Conservation (phyloP, 2,888 invertebrate genomes). For the Aricia artaxerxes region DNA sequence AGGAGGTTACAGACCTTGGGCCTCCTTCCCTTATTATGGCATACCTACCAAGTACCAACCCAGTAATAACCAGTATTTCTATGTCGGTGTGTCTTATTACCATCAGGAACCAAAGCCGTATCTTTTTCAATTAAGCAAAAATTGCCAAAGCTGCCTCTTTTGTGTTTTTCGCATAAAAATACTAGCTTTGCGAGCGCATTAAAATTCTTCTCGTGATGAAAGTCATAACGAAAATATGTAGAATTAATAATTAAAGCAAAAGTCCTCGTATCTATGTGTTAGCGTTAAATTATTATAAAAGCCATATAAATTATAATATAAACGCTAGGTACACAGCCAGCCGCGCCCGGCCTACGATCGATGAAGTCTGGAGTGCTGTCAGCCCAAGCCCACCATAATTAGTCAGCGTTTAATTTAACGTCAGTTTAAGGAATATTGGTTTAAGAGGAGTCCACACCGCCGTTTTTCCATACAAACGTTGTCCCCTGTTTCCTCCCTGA, state of each 20-base stretch:
- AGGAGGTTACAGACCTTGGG: too few species aligned
- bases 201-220: neutral
- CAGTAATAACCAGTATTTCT: too few species aligned
- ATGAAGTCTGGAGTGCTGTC: constrained; percentile 31
- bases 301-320: neutral
- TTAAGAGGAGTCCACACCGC: too few species aligned
- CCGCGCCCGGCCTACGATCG: constrained; percentile 25
- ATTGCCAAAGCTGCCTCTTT: too few species aligned
- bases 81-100: too few species aligned
- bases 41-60: too few species aligned
- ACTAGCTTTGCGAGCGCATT: neutral
- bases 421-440: neutral
- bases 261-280: neutral
- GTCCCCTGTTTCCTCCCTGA: too few species aligned
- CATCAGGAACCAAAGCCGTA: too few species aligned
- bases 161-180: neutral
- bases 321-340: neutral
- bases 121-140: too few species aligned
- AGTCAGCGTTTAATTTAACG: constrained; percentile 23
- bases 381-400: neutral
- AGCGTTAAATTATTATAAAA: neutral
- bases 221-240: neutral
- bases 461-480: too few species aligned
- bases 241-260: neutral
- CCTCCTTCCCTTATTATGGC: too few species aligned